Evolutionary conservation across 2,113 vertebrate genomes (phyloP), one percentile per base, ranked within the genome.

Genomic region (Lampris incognitus): DNA sequence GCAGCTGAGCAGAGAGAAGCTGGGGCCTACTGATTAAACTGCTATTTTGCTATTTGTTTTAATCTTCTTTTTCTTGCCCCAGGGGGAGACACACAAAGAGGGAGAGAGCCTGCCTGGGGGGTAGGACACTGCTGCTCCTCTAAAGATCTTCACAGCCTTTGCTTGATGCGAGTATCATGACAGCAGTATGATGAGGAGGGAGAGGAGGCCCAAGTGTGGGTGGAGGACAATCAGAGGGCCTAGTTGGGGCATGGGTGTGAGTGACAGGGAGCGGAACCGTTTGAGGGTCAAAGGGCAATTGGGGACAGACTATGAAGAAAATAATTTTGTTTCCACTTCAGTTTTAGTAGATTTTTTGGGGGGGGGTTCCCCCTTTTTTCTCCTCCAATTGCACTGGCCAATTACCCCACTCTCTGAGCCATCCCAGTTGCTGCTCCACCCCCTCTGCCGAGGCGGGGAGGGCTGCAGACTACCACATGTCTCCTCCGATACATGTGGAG

Each of bases 21-120:
- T n/a, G 89, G 84, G 94, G 93, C 94, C 94, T 92, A 94, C 95
- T 98, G 96, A 98, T 98, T 98, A 97, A 97, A 97, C 96, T n/a
- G n/a, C n/a, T n/a, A n/a, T n/a, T n/a, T n/a, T 96, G 96, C 94
- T 96, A 96, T 97, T 98, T 97, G 96, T 97, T 98, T 98, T 98
- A 97, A 98, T 97, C 96, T 97, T 95, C 94, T 91, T 85, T 79
- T 36, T 89, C 94, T 95, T 66, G 66, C 87, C 91, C 90, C 78
- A 81, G n/a, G 64, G 89, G 88, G 95, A 96, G 94, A 92, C 93
- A 93, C 91, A 94, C 92, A 87, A 93, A 94, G 94, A 92, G 93
- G 88, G 85, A 78, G 76, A 87, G 90, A 90, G 91, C 92, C 94
- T 83, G 93, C 95, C 95, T 92, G 38, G 90, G 24, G 90, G 63